Evolutionary conservation across 1,140 invertebrate species (phyloP).

Genomic region (Trachymyrmex cornetzi): DNA sequence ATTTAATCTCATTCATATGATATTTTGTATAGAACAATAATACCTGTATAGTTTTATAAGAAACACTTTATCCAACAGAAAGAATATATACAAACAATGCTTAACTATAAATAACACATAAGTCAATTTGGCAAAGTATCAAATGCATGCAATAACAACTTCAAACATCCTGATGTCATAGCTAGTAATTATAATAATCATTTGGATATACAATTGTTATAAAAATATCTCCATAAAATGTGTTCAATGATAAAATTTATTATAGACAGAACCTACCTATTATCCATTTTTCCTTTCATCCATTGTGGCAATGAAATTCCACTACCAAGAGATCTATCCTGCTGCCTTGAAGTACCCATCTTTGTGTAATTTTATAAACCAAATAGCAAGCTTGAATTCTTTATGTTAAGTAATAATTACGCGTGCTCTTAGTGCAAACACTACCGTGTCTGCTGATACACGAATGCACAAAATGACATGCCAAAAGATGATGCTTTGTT

Average conservation of each 20-base stretch:
- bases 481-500: slow-evolving; percentile 22
- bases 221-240: background rate
- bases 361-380: slow-evolving; percentile 20
- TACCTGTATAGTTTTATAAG: background rate
- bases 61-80: background rate
- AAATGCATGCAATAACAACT: background rate
- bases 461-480: slow-evolving; percentile 35
- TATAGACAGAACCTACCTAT: slow-evolving; percentile 77
- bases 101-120: slow-evolving; percentile 27
- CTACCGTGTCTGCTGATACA: slow-evolving; percentile 8
- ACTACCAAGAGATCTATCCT: slow-evolving; percentile 86
- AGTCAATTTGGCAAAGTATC: background rate
- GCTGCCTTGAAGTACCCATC: slow-evolving; percentile 85
- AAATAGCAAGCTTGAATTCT: background rate
- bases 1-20: background rate
- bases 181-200: background rate
- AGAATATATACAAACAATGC: too few relatives aligned
- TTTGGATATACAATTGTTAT: background rate
- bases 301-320: slow-evolving; percentile 88
- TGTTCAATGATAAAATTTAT: background rate
- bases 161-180: background rate
- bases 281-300: slow-evolving; percentile 87
- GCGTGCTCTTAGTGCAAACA: too few relatives aligned
- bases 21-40: background rate
- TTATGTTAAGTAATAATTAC: slow-evolving; percentile 44